Conservation (phyloP, 92 coral and sea anemone species). For the Phenganax subtilis region DNA sequence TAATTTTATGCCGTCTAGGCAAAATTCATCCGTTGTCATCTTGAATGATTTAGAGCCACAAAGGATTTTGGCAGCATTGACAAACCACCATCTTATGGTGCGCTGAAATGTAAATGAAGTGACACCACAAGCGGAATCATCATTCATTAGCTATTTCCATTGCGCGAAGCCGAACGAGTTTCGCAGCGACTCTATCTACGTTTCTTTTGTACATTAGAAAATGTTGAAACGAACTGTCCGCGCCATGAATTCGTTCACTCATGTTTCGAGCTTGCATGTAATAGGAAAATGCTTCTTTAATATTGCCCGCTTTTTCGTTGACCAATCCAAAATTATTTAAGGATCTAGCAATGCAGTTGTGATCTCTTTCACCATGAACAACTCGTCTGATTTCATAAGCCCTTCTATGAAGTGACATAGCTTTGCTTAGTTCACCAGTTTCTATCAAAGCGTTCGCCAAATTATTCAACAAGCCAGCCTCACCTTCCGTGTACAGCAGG, state of each 20-base stretch:
- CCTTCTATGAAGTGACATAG: not conserved
- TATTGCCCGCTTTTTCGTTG: not conserved
- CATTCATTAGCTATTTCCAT: too few species aligned
- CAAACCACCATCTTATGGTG: too few species aligned
- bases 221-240: not conserved
- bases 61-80: too few species aligned
- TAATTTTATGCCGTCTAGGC: too few species aligned
- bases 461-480: not conserved
- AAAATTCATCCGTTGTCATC: too few species aligned
- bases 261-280: conserved; percentile 17
- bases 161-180: not conserved
- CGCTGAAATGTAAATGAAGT: too few species aligned
- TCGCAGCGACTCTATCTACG: not conserved
- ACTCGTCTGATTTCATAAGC: not conserved
- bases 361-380: conserved; percentile 13
- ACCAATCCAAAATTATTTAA: conserved; percentile 10
- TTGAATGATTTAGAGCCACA: too few species aligned
- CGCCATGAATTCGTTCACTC: conserved; percentile 22
- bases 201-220: conserved; percentile 9
- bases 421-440: not conserved
- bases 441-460: not conserved
- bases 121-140: too few species aligned
- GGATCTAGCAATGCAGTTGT: not conserved
- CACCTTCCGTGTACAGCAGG: not conserved
- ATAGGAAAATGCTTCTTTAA: conserved; percentile 5